A percentile compares a stretch with the other conserved stretches of the same genome.
Evolutionary conservation across 2,888 invertebrate species (phyloP).

Genomic region (Argynnis bischoffii): DNA sequence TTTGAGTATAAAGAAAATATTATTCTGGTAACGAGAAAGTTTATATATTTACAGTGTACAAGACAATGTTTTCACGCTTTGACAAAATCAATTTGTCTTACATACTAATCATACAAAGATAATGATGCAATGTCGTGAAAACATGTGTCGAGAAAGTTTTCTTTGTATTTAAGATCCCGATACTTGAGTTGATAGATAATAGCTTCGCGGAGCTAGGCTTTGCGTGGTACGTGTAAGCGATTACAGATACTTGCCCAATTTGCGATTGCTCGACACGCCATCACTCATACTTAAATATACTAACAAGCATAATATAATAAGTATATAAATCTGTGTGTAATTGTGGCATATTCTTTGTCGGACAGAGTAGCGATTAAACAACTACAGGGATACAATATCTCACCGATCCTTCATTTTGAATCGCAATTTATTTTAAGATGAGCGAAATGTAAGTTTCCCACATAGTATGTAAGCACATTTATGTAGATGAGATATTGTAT

Average conservation of each 20-base stretch:
- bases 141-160: slow-evolving; percentile 63
- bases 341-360: slow-evolving; percentile 26
- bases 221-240: slow-evolving; percentile 81
- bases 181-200: slow-evolving; percentile 64
- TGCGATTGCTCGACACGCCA: slow-evolving; percentile 67
- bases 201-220: slow-evolving; percentile 79
- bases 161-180: slow-evolving; percentile 70
- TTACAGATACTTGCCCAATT: slow-evolving; percentile 75
- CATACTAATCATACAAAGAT: slow-evolving; percentile 24
- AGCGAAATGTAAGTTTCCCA: background rate
- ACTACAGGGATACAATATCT: slow-evolving; percentile 31
- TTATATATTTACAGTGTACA: slow-evolving; percentile 68
- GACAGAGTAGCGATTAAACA: slow-evolving; percentile 27
- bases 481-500: slow-evolving; percentile 27
- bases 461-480: background rate
- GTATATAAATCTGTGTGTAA: slow-evolving; percentile 29
- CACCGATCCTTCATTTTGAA: slow-evolving; percentile 9
- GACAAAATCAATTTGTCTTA: slow-evolving; percentile 16
- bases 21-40: background rate
- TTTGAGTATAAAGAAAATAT: slow-evolving; percentile 1
- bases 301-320: slow-evolving; percentile 34
- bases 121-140: slow-evolving; percentile 57
- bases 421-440: background rate
- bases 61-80: slow-evolving; percentile 65
- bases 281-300: slow-evolving; percentile 40